Evolutionary conservation across 2,797 vertebrate genomes (phyloP).

Genomic region (Dipus sagitta): DNA sequence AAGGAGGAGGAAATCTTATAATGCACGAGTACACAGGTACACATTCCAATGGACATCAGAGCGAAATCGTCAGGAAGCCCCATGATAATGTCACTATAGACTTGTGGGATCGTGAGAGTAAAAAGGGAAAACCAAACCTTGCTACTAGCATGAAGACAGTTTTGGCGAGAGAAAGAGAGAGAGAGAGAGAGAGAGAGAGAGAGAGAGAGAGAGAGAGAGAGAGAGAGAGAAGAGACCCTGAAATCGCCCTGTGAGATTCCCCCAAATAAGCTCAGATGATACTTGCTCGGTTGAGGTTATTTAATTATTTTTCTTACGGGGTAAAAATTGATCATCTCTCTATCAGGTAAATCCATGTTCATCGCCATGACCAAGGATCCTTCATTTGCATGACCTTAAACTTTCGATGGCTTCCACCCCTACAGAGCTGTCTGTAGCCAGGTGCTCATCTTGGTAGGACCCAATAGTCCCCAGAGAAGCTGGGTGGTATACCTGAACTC

Average conservation of each 20-base stretch:
- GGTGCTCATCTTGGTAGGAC: not conserved
- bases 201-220: not conserved
- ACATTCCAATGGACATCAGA: not conserved
- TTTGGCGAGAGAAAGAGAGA: not conserved
- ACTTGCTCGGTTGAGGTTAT: not conserved
- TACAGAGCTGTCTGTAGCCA: not conserved
- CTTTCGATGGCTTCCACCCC: not conserved
- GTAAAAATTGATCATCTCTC: constrained; percentile 1
- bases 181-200: not conserved
- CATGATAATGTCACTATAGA: not conserved
- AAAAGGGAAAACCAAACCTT: not conserved
- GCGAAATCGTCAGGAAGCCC: rapidly evolving
- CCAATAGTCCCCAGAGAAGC: not conserved
- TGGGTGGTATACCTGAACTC: not conserved
- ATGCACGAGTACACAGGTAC: too few relatives aligned
- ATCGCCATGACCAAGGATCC: not conserved
- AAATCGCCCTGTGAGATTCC: not conserved
- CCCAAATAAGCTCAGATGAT: not conserved
- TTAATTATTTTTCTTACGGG: not conserved
- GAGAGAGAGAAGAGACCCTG: not conserved
- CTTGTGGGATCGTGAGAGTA: not conserved
- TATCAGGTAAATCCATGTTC: not conserved
- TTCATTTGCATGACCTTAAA: constrained; percentile 16
- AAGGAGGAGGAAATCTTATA: not conserved
- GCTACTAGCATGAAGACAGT: not conserved